Evolutionary conservation across 2,113 vertebrate species (phyloP).

Genomic region (Parus major): DNA sequence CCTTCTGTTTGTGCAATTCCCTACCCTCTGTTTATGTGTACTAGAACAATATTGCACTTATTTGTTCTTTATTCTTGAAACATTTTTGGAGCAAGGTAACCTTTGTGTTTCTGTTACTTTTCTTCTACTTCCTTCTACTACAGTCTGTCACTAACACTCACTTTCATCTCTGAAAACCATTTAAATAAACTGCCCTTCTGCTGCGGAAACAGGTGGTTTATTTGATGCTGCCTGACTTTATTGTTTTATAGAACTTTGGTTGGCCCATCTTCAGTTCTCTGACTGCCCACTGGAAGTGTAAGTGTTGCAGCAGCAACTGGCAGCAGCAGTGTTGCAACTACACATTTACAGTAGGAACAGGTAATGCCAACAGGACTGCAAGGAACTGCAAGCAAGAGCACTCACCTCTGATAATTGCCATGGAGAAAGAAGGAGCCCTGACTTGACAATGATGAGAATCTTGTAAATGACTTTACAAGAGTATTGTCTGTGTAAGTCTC

Average conservation of each 20-base stretch:
- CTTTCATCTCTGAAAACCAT: background rate
- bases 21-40: background rate
- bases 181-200: background rate
- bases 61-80: background rate
- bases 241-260: conserved; percentile 34
- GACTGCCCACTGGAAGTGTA: background rate
- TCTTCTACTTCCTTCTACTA: background rate
- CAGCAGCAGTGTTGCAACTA: background rate
- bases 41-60: background rate
- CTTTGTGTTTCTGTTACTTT: background rate
- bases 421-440: background rate
- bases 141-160: background rate
- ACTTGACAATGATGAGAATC: background rate
- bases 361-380: background rate
- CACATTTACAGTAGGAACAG: background rate
- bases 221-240: conserved; percentile 14
- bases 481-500: background rate
- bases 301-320: no score
- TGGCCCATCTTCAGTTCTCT: background rate
- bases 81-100: background rate
- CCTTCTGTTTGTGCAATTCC: background rate
- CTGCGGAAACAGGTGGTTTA: background rate
- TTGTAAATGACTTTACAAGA: background rate
- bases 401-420: background rate
- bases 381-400: background rate